Evolutionary conservation across 2,113 vertebrate species (phyloP).

Genomic region (Ailurus styani): DNA sequence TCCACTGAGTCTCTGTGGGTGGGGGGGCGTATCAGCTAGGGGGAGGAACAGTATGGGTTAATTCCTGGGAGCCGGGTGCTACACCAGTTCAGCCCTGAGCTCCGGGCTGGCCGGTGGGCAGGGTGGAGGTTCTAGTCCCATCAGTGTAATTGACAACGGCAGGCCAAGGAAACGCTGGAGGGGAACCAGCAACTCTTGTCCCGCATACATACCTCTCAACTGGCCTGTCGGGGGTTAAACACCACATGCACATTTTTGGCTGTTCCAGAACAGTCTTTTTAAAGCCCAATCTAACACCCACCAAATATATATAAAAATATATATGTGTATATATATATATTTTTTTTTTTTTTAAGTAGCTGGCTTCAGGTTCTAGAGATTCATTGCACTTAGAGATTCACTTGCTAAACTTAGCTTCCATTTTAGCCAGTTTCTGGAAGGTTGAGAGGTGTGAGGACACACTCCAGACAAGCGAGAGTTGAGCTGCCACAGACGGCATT

Average conservation of each 20-base stretch:
- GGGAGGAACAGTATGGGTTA: neutral
- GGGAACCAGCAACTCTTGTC: slow-evolving; percentile 64
- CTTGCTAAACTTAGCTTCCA: neutral
- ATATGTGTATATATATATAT: no score
- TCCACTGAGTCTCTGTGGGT: slow-evolving; percentile 75
- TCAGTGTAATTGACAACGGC: slow-evolving; percentile 81
- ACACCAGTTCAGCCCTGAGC: neutral
- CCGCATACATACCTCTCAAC: slow-evolving; percentile 82
- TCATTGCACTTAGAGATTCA: slow-evolving; percentile 34
- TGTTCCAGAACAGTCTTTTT: slow-evolving; percentile 34
- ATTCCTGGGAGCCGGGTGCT: neutral
- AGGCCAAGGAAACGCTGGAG: slow-evolving; percentile 48
- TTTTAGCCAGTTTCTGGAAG: slow-evolving; percentile 58
- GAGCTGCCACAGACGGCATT: slow-evolving; percentile 60
- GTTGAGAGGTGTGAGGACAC: slow-evolving; percentile 81
- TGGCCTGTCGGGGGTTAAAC: slow-evolving; percentile 63
- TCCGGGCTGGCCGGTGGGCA: neutral
- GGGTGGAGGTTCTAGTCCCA: slow-evolving; percentile 1
- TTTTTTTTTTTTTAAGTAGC: neutral
- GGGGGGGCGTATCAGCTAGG: neutral
- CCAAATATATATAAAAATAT: neutral
- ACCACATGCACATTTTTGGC: slow-evolving; percentile 20
- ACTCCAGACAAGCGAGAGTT: slow-evolving; percentile 69
- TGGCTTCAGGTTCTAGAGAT: slow-evolving; percentile 41
- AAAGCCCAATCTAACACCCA: slow-evolving; percentile 58